A percentile compares a stretch with the other conserved stretches of the same genome.
phyloP scores from a whole-genome alignment of 2,888 invertebrate species.

The Therioaphis trifolii region DNA sequence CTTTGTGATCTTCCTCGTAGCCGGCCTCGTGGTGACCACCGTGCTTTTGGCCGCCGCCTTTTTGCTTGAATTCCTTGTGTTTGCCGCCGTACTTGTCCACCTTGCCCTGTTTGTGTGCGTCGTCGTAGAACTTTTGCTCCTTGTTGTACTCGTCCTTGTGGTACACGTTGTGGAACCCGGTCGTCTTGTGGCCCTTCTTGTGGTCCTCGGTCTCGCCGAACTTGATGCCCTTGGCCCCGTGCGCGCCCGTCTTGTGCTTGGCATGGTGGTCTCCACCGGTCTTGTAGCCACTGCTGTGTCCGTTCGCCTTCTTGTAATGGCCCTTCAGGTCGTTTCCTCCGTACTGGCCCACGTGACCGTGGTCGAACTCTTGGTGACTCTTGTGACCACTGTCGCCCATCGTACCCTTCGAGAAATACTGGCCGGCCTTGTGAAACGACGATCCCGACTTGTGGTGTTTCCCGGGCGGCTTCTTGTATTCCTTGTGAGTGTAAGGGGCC shows the following conservation, averaged over 20 bases:
- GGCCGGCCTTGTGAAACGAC: constrained; percentile 72
- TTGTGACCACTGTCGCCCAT: constrained; percentile 78
- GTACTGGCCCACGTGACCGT: constrained; percentile 77
- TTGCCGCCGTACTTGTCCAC: constrained; percentile 82
- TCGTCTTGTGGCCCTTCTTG: constrained; percentile 81
- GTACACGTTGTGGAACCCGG: constrained; percentile 82
- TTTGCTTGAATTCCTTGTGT: constrained; percentile 80
- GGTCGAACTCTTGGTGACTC: constrained; percentile 74
- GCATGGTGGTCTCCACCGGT: constrained; percentile 76
- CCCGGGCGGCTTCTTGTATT: constrained; percentile 61
- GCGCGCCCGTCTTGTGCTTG: constrained; percentile 76
- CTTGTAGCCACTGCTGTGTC: constrained; percentile 74
- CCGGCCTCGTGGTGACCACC: constrained; percentile 82
- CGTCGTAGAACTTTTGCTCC: constrained; percentile 86
- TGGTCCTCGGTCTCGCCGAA: constrained; percentile 80
- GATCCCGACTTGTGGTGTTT: constrained; percentile 68
- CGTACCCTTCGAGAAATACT: constrained; percentile 73
- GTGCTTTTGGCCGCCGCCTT: constrained; percentile 80
- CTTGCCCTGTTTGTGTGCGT: constrained; percentile 82
- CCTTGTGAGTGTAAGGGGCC: constrained; percentile 72
- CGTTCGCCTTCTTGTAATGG: constrained; percentile 76
- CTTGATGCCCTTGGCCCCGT: constrained; percentile 76
- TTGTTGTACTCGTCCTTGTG: constrained; percentile 84
- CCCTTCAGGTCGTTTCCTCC: constrained; percentile 76
- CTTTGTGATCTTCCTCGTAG: constrained; percentile 82